A percentile compares a stretch with the other conserved stretches of the same genome.
phyloP scores from a whole-genome alignment of 2,113 vertebrate genomes.

The Phaethornis superciliosus region DNA sequence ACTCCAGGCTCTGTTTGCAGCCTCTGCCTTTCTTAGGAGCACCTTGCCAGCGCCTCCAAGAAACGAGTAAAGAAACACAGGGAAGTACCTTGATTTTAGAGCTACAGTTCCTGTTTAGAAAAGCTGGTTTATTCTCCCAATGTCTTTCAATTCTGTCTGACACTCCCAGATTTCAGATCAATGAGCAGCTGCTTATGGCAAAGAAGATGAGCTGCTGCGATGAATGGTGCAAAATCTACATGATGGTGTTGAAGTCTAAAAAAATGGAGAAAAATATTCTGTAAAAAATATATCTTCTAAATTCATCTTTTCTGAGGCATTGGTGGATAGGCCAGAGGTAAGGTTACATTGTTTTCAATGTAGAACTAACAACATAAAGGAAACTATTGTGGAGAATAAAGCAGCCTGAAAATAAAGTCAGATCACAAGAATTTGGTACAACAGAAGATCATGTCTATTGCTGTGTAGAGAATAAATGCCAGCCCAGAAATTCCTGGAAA shows the following conservation, averaged over 20 bases:
- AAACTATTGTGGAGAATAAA: not conserved
- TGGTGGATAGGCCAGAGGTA: not conserved
- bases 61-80: not conserved
- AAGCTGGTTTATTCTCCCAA: not conserved
- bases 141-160: not conserved
- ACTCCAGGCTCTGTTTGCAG: not conserved
- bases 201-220: not conserved
- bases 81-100: not conserved
- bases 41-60: not conserved
- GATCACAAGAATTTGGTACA: not conserved
- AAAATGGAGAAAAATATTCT: not conserved
- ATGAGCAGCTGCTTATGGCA: no score
- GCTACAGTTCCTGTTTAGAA: not conserved
- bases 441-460: not conserved
- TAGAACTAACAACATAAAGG: not conserved
- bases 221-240: not conserved
- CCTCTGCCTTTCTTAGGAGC: not conserved
- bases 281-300: not conserved
- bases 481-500: conserved; percentile 1
- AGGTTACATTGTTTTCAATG: not conserved
- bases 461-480: not conserved
- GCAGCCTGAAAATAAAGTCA: not conserved
- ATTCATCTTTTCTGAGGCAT: not conserved
- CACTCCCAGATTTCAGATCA: not conserved
- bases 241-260: not conserved